Base-by-base conservation (phyloP, 2,113 vertebrate genomes). In the Speoplatyrhinus poulsoni region DNA sequence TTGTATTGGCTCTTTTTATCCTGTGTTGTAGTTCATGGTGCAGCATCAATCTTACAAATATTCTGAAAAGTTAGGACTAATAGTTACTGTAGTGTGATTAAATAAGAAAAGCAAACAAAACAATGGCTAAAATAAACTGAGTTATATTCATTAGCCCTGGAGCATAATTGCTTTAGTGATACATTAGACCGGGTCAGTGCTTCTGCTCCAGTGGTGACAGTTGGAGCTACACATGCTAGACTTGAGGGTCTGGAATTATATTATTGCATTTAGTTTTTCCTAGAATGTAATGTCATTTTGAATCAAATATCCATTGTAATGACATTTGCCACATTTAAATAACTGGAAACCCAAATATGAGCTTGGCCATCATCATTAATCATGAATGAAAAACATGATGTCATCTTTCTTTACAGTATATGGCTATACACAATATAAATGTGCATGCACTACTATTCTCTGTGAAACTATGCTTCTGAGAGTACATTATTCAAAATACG, bases 111-210 rank as follows among this genome's bases (percentile, higher is more conserved):
- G 33, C 72, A 52, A 9, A 17, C 66, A 65, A 55, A 62, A 26
- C 72, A 0, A 1, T 32, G 79, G 67, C 58, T 62, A 65, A 85
- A 83, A 81, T 6, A 72, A 76, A 63, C 65, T 17, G 66, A 82
- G 79, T 84, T 79, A 73, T 79, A 82, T 76, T 86, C 83, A 89
- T 90, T 86, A 88, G 80, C 67, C 74, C 63, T 54, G 11, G 72
- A 83, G 78, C 72, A 68, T 88, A 90, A 90, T 85, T 86, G 78
- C 73, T 77, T 89, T 89, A 90, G 61, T 80, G 81, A 77, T 85
- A 81, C 85, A 88, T 88, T 86, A 88, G 77, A 12, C 48, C 12
- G 26, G 62, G 74, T 67, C 68, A 79, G 75, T 79, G 19, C 82
- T 86, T 82, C 74, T 79, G 70, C 70, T 65, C 72, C 68, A 46